Conservation (phyloP, 2,797 vertebrate genomes). For the Platyrinchus mystaceus region DNA sequence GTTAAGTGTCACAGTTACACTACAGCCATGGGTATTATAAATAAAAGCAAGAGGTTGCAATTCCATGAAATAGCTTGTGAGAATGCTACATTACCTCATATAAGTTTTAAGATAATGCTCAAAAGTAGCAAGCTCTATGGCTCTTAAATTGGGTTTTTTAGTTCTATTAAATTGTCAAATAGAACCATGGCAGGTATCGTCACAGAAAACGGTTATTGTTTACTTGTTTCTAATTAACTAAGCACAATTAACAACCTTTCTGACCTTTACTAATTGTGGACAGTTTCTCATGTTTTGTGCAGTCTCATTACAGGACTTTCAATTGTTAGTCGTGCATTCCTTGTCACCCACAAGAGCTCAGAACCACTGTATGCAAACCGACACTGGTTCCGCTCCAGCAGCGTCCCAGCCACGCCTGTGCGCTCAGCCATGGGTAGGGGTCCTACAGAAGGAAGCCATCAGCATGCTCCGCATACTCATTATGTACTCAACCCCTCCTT, state of each 20-base stretch:
- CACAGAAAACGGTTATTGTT: not conserved
- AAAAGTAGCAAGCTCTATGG: not conserved
- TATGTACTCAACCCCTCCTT: not conserved
- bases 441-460: not conserved
- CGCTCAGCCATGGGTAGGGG: fast-evolving
- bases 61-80: not conserved
- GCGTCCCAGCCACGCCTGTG: fast-evolving
- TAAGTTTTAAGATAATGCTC: not conserved
- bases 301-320: not conserved
- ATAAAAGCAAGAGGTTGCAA: not conserved
- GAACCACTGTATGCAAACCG: not conserved
- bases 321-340: not conserved
- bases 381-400: not conserved
- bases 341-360: not conserved
- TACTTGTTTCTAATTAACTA: not conserved
- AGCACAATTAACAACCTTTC: not conserved
- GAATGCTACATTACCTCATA: not conserved
- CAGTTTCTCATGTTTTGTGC: not conserved
- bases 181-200: not conserved
- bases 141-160: not conserved
- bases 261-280: not conserved
- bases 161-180: not conserved
- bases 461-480: not conserved
- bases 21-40: not conserved
- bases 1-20: not conserved